Evolutionary conservation across 2,113 vertebrate genomes (phyloP).

Genomic region (Pangasianodon hypophthalmus): DNA sequence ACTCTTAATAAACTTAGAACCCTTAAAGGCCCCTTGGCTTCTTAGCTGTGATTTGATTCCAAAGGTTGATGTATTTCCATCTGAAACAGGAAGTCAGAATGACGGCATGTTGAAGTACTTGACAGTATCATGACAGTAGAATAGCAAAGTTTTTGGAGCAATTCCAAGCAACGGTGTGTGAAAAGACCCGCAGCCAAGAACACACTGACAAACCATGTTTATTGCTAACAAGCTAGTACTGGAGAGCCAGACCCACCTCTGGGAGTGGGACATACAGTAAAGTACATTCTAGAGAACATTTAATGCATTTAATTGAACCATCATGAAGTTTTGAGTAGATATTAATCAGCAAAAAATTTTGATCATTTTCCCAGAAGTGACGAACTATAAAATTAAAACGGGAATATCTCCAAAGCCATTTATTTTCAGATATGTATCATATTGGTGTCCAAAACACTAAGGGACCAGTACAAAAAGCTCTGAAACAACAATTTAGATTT

Average conservation of each 20-base stretch:
- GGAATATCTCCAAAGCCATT: neutral
- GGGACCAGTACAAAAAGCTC: neutral
- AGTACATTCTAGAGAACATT: neutral
- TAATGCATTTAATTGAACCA: neutral
- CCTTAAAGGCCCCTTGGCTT: no score
- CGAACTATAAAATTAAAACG: neutral
- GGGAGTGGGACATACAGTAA: neutral
- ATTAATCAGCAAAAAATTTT: neutral
- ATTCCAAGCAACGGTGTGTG: neutral
- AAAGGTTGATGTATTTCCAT: neutral
- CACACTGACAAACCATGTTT: neutral
- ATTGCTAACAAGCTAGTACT: neutral
- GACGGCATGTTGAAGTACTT: no score
- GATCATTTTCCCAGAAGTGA: neutral
- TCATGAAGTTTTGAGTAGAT: neutral
- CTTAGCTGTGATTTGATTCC: neutral
- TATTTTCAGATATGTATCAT: neutral
- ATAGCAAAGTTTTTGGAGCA: no score
- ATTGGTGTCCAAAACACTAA: neutral
- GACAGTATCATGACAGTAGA: neutral
- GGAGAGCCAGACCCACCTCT: neutral
- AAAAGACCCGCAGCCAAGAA: neutral
- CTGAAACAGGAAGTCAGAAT: neutral
- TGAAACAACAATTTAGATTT: neutral
- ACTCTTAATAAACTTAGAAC: neutral